Conservation (phyloP, 64 coral and sea anemone species). For the Porites australiensis region DNA sequence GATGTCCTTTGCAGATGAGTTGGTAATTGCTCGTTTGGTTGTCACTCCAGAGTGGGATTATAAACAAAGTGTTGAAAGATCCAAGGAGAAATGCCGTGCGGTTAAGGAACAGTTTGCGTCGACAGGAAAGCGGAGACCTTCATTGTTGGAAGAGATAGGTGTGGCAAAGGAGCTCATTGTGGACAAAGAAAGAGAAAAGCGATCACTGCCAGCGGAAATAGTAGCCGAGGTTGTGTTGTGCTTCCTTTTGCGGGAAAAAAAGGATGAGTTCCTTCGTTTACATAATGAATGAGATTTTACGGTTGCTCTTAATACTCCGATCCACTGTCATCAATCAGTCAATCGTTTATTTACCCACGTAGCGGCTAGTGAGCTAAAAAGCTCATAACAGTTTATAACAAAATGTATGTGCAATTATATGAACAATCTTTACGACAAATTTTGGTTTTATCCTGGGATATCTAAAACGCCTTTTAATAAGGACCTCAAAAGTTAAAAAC, state of each 20-base stretch:
- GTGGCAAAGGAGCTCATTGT: not conserved
- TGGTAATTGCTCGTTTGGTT: not conserved
- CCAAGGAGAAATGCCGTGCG: not conserved
- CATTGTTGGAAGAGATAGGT: not conserved
- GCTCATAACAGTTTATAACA: no score
- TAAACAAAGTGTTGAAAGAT: not conserved
- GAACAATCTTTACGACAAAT: no score
- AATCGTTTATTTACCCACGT: no score
- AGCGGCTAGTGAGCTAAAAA: no score
- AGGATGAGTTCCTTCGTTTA: no score
- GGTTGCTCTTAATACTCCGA: no score
- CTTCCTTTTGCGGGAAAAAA: not conserved
- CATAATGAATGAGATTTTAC: no score
- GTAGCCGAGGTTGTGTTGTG: not conserved
- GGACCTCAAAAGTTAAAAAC: no score
- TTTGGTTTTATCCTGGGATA: no score
- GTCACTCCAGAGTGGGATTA: not conserved
- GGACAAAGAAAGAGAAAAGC: not conserved
- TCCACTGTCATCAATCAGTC: no score
- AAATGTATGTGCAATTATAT: no score
- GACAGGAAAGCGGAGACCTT: not conserved
- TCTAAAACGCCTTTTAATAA: no score
- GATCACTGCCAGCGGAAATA: not conserved
- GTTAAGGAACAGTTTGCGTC: not conserved
- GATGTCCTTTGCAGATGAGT: constrained; percentile 1